A percentile compares a stretch with the other conserved stretches of the same genome.
Conservation (phyloP, 1,140 invertebrate genomes). For the Drosophila ogumai region DNA sequence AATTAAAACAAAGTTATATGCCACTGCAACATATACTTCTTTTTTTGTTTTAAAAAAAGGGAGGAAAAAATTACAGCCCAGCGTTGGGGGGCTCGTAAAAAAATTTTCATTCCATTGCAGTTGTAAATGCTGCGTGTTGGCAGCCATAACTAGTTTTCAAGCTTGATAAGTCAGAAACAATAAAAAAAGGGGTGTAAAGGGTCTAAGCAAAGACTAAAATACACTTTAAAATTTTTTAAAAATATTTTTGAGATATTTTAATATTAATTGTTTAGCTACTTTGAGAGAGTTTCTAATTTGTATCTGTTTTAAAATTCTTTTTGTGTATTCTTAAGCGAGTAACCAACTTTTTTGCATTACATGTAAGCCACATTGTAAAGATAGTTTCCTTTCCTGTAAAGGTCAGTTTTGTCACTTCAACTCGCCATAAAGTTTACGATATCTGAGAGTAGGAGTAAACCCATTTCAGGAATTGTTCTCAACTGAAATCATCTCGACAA, state of each 20-base stretch:
- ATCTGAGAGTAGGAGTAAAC: background rate
- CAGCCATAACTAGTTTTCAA: constrained; percentile 65
- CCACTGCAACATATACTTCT: constrained; percentile 28
- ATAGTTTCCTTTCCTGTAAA: background rate
- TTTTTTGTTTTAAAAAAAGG: constrained; percentile 19
- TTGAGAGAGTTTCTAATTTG: background rate
- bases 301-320: background rate
- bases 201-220: background rate
- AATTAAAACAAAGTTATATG: constrained; percentile 76
- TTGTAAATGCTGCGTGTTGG: constrained; percentile 68
- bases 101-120: constrained; percentile 64
- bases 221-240: background rate
- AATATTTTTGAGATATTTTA: background rate
- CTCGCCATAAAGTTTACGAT: constrained; percentile 6
- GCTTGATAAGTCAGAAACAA: constrained; percentile 54
- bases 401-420: constrained; percentile 2
- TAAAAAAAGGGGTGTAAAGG: background rate
- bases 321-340: background rate
- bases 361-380: constrained; percentile 33
- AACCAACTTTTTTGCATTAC: rapidly evolving
- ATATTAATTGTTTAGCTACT: background rate
- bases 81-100: constrained; percentile 59
- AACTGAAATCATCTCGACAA: background rate
- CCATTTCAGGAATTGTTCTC: background rate
- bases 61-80: constrained; percentile 50